Percentiles rank a stretch among this genome's conserved stretches.
Evolutionary conservation across 92 coral and sea anemone genomes (phyloP).

Genomic region (Actinostola sp.): DNA sequence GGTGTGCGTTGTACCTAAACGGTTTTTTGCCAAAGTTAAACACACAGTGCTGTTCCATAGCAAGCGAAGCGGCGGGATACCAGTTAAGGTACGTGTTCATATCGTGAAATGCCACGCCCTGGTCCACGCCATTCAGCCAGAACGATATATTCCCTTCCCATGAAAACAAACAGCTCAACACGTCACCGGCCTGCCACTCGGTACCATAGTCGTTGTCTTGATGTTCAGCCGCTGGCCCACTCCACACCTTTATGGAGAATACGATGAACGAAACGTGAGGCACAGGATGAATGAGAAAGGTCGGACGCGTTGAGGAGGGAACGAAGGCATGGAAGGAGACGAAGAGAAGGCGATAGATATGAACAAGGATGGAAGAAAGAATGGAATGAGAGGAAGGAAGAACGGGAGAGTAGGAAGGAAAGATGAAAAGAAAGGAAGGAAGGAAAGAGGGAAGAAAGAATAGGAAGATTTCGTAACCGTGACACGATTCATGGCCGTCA

Average conservation of each 20-base stretch:
- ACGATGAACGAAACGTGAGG: too few relatives aligned
- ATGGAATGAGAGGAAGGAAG: too few relatives aligned
- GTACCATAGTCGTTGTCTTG: conserved; percentile 89
- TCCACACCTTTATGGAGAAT: conserved; percentile 72
- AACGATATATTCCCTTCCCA: conserved; percentile 94
- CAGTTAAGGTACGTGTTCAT: conserved; percentile 75
- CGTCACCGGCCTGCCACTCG: conserved; percentile 88
- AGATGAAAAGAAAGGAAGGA: too few relatives aligned
- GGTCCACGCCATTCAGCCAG: conserved; percentile 90
- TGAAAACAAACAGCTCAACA: conserved; percentile 89
- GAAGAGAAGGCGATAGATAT: too few relatives aligned
- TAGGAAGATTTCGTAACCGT: too few relatives aligned
- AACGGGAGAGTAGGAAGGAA: too few relatives aligned
- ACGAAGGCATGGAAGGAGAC: too few relatives aligned
- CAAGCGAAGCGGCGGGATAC: conserved; percentile 94
- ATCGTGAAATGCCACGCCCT: conserved; percentile 87
- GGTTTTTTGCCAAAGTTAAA: conserved; percentile 91
- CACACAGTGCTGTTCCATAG: conserved; percentile 96
- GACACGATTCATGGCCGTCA: too few relatives aligned
- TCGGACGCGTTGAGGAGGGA: too few relatives aligned
- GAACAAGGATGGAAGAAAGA: too few relatives aligned
- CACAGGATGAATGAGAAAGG: too few relatives aligned
- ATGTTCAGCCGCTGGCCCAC: conserved; percentile 87
- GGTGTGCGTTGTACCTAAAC: conserved; percentile 65
- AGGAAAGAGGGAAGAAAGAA: too few relatives aligned